A percentile compares a stretch with the other conserved stretches of the same genome.
These are phyloP conservation scores for Neodiprion lecontei DNA, from an alignment of 1,140 invertebrate species.

Conservation along the genomic window DNA sequence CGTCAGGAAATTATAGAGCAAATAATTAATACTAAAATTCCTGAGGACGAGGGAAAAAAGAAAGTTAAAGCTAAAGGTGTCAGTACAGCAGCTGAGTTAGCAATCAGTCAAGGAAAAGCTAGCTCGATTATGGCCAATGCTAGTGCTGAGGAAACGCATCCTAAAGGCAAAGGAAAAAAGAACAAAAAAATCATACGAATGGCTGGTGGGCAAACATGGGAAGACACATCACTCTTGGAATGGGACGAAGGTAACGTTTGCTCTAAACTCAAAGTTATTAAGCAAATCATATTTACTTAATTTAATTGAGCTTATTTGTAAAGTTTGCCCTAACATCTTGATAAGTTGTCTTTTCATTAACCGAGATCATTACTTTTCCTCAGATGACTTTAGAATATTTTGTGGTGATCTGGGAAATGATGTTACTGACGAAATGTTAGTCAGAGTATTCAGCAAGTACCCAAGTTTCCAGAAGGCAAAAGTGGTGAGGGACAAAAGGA, in stretches of 20 bases:
- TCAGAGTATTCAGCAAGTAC: conserved; percentile 94
- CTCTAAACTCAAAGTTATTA: conserved; percentile 27
- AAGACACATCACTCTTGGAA: conserved; percentile 88
- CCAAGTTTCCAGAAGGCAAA: conserved; percentile 94
- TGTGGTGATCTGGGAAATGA: conserved; percentile 99
- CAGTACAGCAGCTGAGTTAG: conserved; percentile 57
- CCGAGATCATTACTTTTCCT: conserved; percentile 32
- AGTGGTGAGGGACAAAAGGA: conserved; percentile 94
- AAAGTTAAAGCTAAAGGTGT: conserved; percentile 72
- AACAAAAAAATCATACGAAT: conserved; percentile 83
- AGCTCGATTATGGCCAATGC: conserved; percentile 64
- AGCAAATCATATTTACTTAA: conserved; percentile 15
- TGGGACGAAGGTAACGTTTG: conserved; percentile 80
- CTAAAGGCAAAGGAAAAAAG: conserved; percentile 70
- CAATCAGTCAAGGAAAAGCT: conserved; percentile 60
- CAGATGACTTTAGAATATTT: conserved; percentile 97
- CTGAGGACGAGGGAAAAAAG: conserved; percentile 71
- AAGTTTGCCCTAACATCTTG: conserved; percentile 17
- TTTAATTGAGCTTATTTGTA: neutral
- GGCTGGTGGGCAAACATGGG: conserved; percentile 94
- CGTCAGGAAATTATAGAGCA: conserved; percentile 58
- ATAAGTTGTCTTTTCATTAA: conserved; percentile 9
- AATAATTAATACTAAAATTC: conserved; percentile 68
- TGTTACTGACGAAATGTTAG: conserved; percentile 95
- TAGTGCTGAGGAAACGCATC: conserved; percentile 68